These are phyloP conservation scores for Scartelaos histophorus DNA, from an alignment of 2,113 vertebrate species.

Conservation along the genomic window DNA sequence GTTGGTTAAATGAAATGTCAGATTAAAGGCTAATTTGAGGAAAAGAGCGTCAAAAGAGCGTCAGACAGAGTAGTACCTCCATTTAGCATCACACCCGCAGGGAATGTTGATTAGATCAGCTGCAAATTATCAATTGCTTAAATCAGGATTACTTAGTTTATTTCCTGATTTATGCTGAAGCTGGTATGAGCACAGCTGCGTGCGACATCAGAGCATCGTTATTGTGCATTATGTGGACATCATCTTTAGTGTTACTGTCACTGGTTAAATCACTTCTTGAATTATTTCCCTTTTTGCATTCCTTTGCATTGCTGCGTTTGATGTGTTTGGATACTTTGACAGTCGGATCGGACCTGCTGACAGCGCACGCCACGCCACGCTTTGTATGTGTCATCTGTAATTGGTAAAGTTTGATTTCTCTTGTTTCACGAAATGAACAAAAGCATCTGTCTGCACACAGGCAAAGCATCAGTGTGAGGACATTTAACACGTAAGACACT, in stretches of 20 bases:
- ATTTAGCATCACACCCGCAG: too few relatives aligned
- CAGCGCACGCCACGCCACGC: slow-evolving; percentile 44
- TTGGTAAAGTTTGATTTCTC: slow-evolving; percentile 62
- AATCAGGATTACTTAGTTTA: too few relatives aligned
- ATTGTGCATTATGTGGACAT: not conserved
- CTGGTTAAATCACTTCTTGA: not conserved
- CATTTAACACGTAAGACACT: slow-evolving; percentile 14
- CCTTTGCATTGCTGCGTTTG: slow-evolving; percentile 57
- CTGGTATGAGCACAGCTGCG: not conserved
- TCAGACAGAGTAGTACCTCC: too few relatives aligned
- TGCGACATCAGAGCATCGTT: not conserved
- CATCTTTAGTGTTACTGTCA: not conserved
- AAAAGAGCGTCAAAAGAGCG: too few relatives aligned
- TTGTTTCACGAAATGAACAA: slow-evolving; percentile 52
- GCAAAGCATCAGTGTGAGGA: slow-evolving; percentile 40
- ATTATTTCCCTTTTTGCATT: slow-evolving; percentile 4
- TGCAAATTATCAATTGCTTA: too few relatives aligned
- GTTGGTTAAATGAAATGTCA: too few relatives aligned
- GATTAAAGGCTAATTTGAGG: too few relatives aligned
- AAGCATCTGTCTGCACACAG: slow-evolving; percentile 50
- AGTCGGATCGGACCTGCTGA: slow-evolving; percentile 54
- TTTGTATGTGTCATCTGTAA: slow-evolving; percentile 57
- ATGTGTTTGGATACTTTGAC: slow-evolving; percentile 66
- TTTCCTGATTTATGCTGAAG: too few relatives aligned
- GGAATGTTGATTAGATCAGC: too few relatives aligned